Conservation (phyloP, 2,797 vertebrate genomes). For the Phoxinus dragarum region DNA sequence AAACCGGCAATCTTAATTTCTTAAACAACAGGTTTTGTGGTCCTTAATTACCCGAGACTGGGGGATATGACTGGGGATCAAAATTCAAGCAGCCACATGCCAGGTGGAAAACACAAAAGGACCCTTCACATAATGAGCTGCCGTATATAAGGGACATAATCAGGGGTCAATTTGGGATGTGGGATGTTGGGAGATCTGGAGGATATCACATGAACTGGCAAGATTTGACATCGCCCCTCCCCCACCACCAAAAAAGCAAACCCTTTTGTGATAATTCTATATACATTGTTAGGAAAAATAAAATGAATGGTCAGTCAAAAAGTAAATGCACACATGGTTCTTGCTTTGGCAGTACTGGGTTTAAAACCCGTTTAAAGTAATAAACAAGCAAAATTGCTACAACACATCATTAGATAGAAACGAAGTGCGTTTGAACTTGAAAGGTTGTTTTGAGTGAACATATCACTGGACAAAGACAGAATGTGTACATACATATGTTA, state of each 20-base stretch:
- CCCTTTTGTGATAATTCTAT: neutral
- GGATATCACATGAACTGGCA: neutral
- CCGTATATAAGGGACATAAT: neutral
- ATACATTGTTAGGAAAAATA: neutral
- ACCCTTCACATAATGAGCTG: conserved; percentile 2
- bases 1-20: conserved; percentile 42
- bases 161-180: neutral
- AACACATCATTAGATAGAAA: neutral
- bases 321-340: neutral
- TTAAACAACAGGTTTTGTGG: conserved; percentile 44
- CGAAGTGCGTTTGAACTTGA: neutral
- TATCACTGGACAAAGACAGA: neutral
- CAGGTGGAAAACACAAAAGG: conserved; percentile 36
- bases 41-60: conserved; percentile 43
- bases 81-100: conserved; percentile 48
- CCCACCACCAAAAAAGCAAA: neutral
- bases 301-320: neutral
- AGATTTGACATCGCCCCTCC: neutral
- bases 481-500: neutral
- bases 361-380: neutral
- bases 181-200: neutral
- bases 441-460: neutral
- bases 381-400: neutral
- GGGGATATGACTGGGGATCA: conserved; percentile 27
- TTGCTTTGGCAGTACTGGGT: neutral